Evolutionary conservation across 2,113 vertebrate species (phyloP).

Genomic region (Seriola dumerili): DNA sequence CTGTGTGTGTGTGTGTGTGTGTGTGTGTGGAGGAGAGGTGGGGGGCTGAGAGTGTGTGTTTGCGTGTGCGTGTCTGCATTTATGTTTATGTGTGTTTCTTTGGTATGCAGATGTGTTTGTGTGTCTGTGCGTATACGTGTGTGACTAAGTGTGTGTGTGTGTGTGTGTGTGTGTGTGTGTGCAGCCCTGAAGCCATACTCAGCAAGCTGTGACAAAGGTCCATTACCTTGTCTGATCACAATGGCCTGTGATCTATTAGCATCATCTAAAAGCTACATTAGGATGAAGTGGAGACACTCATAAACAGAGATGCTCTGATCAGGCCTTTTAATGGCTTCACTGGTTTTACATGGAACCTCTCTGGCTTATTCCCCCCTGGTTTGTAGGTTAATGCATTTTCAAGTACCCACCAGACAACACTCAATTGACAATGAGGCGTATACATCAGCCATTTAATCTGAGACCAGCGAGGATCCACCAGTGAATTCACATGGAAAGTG

Average conservation of each 20-base stretch:
- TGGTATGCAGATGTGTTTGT: constrained; percentile 22
- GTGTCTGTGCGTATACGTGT: neutral
- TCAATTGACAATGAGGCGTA: constrained; percentile 72
- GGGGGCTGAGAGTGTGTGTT: neutral
- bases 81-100: constrained; percentile 12
- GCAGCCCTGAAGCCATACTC: constrained; percentile 95
- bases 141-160: neutral
- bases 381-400: constrained; percentile 83
- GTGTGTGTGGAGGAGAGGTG: neutral
- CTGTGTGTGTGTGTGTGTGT: constrained; percentile 68
- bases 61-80: neutral
- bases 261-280: constrained; percentile 98
- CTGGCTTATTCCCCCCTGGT: constrained; percentile 72
- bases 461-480: constrained; percentile 57
- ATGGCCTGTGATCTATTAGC: constrained; percentile 97
- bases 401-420: constrained; percentile 81
- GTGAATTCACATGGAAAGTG: constrained; percentile 45
- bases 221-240: constrained; percentile 98
- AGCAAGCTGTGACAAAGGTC: constrained; percentile 97
- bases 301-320: constrained; percentile 83
- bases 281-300: constrained; percentile 89
- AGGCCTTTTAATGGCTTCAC: constrained; percentile 88
- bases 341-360: constrained; percentile 86
- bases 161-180: constrained; percentile 82
- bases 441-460: constrained; percentile 53